Evolutionary conservation across 2,797 vertebrate genomes (phyloP), one percentile per base, ranked within the genome.

Genomic region (Varecia variegata): DNA sequence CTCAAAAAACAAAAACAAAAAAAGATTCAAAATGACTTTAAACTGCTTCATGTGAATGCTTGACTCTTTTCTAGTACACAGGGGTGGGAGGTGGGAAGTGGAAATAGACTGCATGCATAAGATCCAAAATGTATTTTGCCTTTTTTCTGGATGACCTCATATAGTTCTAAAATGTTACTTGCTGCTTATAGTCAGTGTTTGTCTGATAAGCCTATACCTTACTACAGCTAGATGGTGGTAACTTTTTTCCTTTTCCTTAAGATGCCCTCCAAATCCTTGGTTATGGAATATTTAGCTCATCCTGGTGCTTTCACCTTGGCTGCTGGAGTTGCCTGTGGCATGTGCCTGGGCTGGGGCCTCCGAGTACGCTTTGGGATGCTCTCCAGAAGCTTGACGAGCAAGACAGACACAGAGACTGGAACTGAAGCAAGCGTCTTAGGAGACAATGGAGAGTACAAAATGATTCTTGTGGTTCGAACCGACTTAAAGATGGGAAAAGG

Each of bases 401-500:
- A 71, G 0, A 67, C 60, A 76, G 27, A 95, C 23, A 85, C 27
- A 38, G 74, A 97, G 40, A 9, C 60, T 0, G 97, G 96, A 27
- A 95, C 38, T 0, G 99, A 99, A 93, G 81, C 98, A 0, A 98
- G 97, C 20, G 27, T 99, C 93, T 99, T 99, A 99, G 99, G 99
- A 20, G 99, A 99, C 81, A 98, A 98, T 0, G 99, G 99, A 0
- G 99, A 99, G 94, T 99, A 99, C 98, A 99, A 99, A 98, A 99
- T 99, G 99, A 98, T 99, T n/a, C 98, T 99, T 47, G 98, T 99
- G 1, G 99, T 99, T 84, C 99, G 99, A 56, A 99, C 98, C 0
- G 99, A 99, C 97, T 98, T 99, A 93, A 99, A 99, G 98, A 99
- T 99, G 99, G 99, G 99, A 2, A 99, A 99, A 96, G 99, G 99